Evolutionary conservation across 2,113 vertebrate genomes (phyloP).

Genomic region (Tamias sibiricus): DNA sequence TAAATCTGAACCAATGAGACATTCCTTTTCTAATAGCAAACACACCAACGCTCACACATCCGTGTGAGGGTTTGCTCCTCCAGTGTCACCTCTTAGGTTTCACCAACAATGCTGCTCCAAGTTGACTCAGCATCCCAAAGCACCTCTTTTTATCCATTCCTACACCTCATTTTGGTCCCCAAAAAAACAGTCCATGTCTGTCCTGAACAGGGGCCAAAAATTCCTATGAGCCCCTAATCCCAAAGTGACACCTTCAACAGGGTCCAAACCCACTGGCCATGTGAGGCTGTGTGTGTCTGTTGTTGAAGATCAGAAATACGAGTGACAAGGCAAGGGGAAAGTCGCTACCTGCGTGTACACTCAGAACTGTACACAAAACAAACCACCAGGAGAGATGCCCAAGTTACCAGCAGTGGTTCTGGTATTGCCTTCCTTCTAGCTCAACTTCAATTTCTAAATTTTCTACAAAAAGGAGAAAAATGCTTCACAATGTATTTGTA

Average conservation of each 20-base stretch:
- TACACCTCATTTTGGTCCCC: neutral
- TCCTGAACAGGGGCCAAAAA: neutral
- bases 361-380: neutral
- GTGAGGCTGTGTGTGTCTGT: neutral
- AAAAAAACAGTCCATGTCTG: neutral
- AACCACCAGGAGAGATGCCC: neutral
- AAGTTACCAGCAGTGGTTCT: neutral
- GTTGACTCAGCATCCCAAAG: neutral
- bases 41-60: no score
- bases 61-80: accelerated
- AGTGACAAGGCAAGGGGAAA: neutral
- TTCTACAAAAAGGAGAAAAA: neutral
- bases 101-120: neutral
- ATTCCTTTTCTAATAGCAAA: neutral
- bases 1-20: neutral
- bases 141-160: neutral
- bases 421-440: no score
- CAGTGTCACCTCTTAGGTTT: neutral
- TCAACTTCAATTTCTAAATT: neutral
- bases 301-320: neutral
- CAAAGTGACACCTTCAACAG: neutral
- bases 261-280: neutral
- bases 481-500: neutral
- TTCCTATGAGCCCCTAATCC: neutral
- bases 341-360: accelerated